Base-by-base conservation (phyloP, 2,113 vertebrate genomes). In the Jaculus jaculus region DNA sequence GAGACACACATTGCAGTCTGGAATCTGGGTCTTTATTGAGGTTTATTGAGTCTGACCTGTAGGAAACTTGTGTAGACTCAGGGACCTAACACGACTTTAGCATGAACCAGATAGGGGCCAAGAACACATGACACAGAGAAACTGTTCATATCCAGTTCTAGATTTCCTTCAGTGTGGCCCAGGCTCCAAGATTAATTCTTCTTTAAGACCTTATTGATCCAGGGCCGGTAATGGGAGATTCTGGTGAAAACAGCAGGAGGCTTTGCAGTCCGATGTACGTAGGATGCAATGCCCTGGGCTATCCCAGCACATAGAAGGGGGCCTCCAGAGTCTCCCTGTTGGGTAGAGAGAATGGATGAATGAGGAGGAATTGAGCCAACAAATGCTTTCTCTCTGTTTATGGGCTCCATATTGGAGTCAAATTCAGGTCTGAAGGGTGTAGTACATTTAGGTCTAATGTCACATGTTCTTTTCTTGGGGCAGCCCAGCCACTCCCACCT, bases 211-310 rank as follows among this genome's bases (percentile, higher is more conserved):
- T 94, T 10, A 61, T 94, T 90, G 68, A 96, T 96, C 86, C 95
- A 95, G 60, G 77, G 51, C 73, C 87, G 34, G 81, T 93, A 95
- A 74, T 87, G 37, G 54, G 95, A 95, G 82, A 96, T 95, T 60
- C 54, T 24, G 21, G 93, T 96, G 93, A 95, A 97, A 89, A 94
- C 89, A 60, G 58, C 21, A 9, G 94, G 94, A 4, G 92, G 94
- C 11, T 68, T 63, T n/a, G 75, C 86, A 23, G 42, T 0, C 0
- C 0, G 0, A 2, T 0, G 23, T 60, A 74, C 89, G 28, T 96
- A 95, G 90, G 94, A 96, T 21, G 94, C 87, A 30, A 96, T 95
- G n/a, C 95, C 96, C 20, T 97, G 92, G n/a, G 93, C 97, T 20
- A 92, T 60, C 5, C 89, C 92, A 32, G 89, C 89, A 69, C 96